Evolutionary conservation across 2,797 vertebrate species (phyloP).

Genomic region (Meda fulgida): DNA sequence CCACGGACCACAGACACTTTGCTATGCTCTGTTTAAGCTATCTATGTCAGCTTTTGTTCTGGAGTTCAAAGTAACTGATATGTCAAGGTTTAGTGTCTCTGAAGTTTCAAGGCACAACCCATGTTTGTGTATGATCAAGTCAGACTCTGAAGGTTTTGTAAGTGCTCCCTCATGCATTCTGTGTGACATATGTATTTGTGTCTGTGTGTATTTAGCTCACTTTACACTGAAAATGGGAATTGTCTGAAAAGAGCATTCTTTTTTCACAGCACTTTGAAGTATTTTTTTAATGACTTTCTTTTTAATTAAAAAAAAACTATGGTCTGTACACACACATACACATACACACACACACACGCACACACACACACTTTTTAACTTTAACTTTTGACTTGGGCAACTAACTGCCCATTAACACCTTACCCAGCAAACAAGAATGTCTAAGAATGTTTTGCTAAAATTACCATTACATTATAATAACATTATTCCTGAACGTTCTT

Average conservation of each 20-base stretch:
- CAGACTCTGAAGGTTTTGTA: slow-evolving; percentile 1
- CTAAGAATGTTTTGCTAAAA: no score
- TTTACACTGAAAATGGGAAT: background rate
- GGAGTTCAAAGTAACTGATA: background rate
- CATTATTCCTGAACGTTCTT: no score
- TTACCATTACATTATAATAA: no score
- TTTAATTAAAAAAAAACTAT: background rate
- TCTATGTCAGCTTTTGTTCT: background rate
- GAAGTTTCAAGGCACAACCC: background rate
- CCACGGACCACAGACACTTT: background rate
- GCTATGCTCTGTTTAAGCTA: background rate
- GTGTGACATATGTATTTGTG: background rate
- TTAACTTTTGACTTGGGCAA: background rate
- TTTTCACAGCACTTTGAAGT: slow-evolving; percentile 15
- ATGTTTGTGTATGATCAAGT: slow-evolving; percentile 27
- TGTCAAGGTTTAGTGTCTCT: slow-evolving; percentile 10
- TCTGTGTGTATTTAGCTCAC: background rate
- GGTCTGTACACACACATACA: background rate
- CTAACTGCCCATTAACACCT: background rate
- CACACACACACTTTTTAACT: no score
- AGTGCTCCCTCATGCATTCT: slow-evolving; percentile 6
- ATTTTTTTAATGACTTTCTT: background rate
- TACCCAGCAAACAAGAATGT: no score
- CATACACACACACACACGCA: background rate
- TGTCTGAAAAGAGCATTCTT: background rate